Conservation (phyloP, 1,140 invertebrate species). For the Lepidurus packardi region DNA sequence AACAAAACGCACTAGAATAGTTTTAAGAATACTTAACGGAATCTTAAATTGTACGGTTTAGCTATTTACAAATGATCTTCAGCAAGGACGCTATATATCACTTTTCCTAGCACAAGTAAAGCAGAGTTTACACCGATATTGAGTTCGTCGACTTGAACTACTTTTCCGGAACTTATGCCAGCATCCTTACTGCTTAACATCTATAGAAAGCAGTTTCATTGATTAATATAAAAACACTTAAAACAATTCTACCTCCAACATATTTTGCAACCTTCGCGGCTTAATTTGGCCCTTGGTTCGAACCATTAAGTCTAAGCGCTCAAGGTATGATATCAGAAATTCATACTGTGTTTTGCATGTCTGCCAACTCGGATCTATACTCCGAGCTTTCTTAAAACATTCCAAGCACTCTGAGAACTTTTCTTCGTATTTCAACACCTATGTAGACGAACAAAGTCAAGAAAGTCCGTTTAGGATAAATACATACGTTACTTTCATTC, state of each 20-base stretch:
- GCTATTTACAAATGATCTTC: conserved; percentile 67
- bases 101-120: conserved; percentile 68
- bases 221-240: conserved; percentile 28
- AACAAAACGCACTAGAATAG: conserved; percentile 67
- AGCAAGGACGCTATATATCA: conserved; percentile 71
- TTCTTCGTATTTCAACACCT: conserved; percentile 77
- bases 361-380: conserved; percentile 68
- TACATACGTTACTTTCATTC: conserved; percentile 12
- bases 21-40: conserved; percentile 6
- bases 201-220: conserved; percentile 35
- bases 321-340: conserved; percentile 61
- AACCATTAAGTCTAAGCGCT: conserved; percentile 57
- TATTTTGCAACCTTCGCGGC: conserved; percentile 58
- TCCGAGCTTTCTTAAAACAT: conserved; percentile 58
- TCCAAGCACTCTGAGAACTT: conserved; percentile 63
- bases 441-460: conserved; percentile 33
- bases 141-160: conserved; percentile 50
- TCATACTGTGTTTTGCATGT: conserved; percentile 56
- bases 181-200: conserved; percentile 39
- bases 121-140: conserved; percentile 55
- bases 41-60: conserved; percentile 24
- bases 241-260: conserved; percentile 52
- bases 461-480: conserved; percentile 39
- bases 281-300: conserved; percentile 67
- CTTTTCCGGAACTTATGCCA: conserved; percentile 37